Conservation (phyloP, 2,113 vertebrate genomes). For the Microcebus griseorufus region DNA sequence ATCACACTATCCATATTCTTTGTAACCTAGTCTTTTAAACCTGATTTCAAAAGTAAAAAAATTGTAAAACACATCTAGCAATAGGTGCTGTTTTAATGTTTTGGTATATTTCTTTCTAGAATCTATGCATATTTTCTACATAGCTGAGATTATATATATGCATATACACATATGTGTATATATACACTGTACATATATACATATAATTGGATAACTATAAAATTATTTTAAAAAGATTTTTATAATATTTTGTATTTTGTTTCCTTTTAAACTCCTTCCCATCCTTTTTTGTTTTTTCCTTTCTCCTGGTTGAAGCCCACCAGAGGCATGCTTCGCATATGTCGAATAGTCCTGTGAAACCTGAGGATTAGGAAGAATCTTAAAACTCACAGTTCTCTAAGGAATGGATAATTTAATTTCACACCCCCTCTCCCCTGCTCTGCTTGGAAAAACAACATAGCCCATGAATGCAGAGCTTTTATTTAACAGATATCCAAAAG, state of each 20-base stretch:
- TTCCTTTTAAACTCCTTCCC: background rate
- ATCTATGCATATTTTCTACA: background rate
- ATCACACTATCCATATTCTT: background rate
- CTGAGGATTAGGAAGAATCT: background rate
- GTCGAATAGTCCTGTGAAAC: background rate
- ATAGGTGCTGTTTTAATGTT: background rate
- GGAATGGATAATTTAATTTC: slow-evolving; percentile 27
- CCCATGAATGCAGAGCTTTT: background rate
- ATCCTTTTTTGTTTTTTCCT: background rate
- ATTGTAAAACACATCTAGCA: background rate
- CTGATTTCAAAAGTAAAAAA: slow-evolving; percentile 8
- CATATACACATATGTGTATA: no score
- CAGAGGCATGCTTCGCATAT: background rate
- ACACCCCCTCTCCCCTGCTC: background rate
- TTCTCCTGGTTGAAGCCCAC: background rate
- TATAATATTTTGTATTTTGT: background rate
- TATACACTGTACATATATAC: background rate
- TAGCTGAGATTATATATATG: background rate
- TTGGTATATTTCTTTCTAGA: background rate
- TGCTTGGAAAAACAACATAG: background rate
- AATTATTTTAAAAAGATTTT: background rate
- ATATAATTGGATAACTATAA: background rate
- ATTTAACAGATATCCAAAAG: background rate
- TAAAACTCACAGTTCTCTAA: background rate
- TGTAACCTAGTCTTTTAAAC: background rate